Percentiles rank a stretch among this genome's conserved stretches.
Conservation (phyloP, 2,888 invertebrate genomes). For the Rotaria magnacalcarata region DNA sequence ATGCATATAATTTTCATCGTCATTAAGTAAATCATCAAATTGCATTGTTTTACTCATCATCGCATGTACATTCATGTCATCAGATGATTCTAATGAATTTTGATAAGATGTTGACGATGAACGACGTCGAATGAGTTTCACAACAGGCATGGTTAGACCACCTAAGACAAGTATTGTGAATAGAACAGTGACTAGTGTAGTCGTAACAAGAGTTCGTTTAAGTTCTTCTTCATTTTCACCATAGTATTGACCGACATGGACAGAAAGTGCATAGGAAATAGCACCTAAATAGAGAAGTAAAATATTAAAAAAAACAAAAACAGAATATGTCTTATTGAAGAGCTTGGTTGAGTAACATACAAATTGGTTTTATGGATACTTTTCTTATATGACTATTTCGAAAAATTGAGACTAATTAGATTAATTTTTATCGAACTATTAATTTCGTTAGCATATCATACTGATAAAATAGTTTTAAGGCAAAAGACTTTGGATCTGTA, state of each 20-base stretch:
- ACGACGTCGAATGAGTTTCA: conserved; percentile 65
- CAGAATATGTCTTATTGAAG: no score
- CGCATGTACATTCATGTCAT: background rate
- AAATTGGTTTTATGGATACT: no score
- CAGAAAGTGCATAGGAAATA: conserved; percentile 9
- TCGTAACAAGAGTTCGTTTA: conserved; percentile 89
- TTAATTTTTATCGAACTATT: no score
- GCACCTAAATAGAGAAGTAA: background rate
- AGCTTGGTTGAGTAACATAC: no score
- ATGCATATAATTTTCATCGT: conserved; percentile 57
- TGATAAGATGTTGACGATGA: background rate
- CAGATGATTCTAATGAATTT: conserved; percentile 58
- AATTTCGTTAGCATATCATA: no score
- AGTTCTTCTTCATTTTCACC: conserved; percentile 72
- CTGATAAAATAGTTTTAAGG: no score
- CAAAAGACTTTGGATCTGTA: no score
- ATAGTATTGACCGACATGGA: conserved; percentile 50
- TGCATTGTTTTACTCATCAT: conserved; percentile 87
- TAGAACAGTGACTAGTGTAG: conserved; percentile 91
- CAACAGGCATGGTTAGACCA: conserved; percentile 91
- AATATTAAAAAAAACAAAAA: background rate
- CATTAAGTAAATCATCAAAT: conserved; percentile 67
- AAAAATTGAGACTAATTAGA: no score
- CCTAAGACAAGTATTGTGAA: conserved; percentile 91
- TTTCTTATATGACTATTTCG: no score